Evolutionary conservation across 2,113 vertebrate species (phyloP).

Genomic region (Bettongia penicillata): DNA sequence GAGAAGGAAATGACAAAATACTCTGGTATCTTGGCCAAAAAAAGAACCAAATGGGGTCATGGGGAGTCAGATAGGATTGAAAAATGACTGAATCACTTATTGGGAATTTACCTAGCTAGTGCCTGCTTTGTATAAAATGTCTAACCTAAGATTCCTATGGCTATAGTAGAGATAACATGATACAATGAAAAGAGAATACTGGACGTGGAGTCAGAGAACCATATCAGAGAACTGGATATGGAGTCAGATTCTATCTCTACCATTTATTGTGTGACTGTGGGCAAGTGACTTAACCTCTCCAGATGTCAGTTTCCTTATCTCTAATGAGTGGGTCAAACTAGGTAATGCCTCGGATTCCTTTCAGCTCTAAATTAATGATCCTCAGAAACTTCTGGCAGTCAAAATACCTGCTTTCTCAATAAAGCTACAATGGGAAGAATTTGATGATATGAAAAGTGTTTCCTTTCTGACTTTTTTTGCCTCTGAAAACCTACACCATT

Average conservation of each 20-base stretch:
- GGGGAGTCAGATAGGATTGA: not conserved
- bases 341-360: not conserved
- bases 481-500: not conserved
- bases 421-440: not conserved
- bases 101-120: not conserved
- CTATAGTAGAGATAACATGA: conserved; percentile 48
- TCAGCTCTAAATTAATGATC: not conserved
- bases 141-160: conserved; percentile 27
- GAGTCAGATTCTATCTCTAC: conserved; percentile 23
- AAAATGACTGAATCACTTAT: not conserved
- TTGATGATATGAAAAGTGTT: not conserved
- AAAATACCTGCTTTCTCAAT: not conserved
- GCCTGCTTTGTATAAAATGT: conserved; percentile 34
- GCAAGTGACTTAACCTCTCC: not conserved
- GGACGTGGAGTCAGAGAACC: conserved; percentile 49
- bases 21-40: not conserved
- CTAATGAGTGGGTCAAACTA: not conserved
- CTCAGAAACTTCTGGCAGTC: not conserved
- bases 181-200: not conserved
- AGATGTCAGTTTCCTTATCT: not conserved
- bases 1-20: not conserved
- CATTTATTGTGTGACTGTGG: not conserved
- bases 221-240: too few relatives aligned
- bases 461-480: not conserved
- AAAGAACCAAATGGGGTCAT: not conserved